A percentile compares a stretch with the other conserved stretches of the same genome.
Conservation (phyloP, 2,888 invertebrate species). For the Sepiola atlantica region DNA sequence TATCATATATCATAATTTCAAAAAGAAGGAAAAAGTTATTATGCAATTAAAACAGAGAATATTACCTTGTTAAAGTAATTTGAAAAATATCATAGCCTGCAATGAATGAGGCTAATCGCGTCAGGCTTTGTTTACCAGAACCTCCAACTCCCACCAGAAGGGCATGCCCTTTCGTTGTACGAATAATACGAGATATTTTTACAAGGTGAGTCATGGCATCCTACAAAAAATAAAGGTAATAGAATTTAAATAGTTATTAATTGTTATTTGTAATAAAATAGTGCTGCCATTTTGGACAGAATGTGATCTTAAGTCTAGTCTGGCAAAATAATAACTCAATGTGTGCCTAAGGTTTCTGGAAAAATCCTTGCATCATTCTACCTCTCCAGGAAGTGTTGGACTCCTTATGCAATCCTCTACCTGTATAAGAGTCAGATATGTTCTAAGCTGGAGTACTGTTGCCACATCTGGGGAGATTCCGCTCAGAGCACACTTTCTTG, state of each 20-base stretch:
- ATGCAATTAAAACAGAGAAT: background rate
- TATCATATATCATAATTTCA: background rate
- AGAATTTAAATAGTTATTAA: background rate
- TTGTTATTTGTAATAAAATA: background rate
- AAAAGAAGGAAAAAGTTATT: background rate
- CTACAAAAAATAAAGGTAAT: conserved; percentile 50
- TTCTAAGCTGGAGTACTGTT: too few relatives aligned
- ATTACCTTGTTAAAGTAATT: conserved; percentile 89
- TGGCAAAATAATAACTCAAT: too few relatives aligned
- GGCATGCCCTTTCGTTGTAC: conserved; percentile 95
- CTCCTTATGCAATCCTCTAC: too few relatives aligned
- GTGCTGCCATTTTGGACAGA: background rate
- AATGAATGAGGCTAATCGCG: conserved; percentile 94
- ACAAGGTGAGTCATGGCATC: conserved; percentile 97
- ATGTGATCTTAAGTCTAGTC: background rate
- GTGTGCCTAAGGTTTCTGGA: too few relatives aligned
- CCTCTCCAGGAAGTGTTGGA: too few relatives aligned
- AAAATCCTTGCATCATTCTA: too few relatives aligned
- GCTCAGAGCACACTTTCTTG: too few relatives aligned
- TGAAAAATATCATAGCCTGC: conserved; percentile 97
- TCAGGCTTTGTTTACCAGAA: conserved; percentile 97
- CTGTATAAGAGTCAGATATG: too few relatives aligned
- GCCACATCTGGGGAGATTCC: too few relatives aligned
- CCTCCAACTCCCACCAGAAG: conserved; percentile 97
- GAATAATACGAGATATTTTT: conserved; percentile 92